These are phyloP conservation scores for Drosophila lowei DNA, from an alignment of 1,140 invertebrate genomes.

Conservation along the genomic window DNA sequence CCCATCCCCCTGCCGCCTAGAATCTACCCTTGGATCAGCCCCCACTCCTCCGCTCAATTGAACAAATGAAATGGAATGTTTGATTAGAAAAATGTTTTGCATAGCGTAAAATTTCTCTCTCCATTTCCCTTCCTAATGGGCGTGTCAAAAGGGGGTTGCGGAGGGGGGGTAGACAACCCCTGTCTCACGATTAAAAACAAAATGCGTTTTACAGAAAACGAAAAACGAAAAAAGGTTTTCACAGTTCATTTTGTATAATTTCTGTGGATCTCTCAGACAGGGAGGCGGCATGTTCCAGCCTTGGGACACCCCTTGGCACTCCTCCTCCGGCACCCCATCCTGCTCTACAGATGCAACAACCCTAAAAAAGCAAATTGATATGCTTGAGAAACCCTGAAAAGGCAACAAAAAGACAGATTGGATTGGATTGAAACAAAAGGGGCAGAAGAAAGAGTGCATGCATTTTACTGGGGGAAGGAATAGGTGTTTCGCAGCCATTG, in stretches of 20 bases:
- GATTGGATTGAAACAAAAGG: constrained; percentile 36
- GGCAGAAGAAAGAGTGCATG: constrained; percentile 13
- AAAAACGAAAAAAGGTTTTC: constrained; percentile 66
- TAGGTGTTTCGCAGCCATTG: neutral
- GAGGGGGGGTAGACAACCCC: constrained; percentile 24
- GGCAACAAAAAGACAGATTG: constrained; percentile 72
- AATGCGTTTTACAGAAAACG: constrained; percentile 69
- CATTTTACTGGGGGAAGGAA: neutral
- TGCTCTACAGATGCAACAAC: constrained; percentile 32
- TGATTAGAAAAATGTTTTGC: constrained; percentile 82
- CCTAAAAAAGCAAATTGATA: constrained; percentile 74
- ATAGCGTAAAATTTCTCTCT: constrained; percentile 67
- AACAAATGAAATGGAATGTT: constrained; percentile 78
- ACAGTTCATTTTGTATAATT: constrained; percentile 78
- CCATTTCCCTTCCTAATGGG: constrained; percentile 37
- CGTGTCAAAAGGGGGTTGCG: constrained; percentile 30
- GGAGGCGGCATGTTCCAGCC: constrained; percentile 8
- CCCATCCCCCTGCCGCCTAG: too few relatives aligned
- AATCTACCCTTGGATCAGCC: constrained; percentile 23
- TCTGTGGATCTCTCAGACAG: constrained; percentile 49
- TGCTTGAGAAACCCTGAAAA: constrained; percentile 77
- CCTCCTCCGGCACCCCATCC: neutral
- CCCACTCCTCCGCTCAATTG: constrained; percentile 16
- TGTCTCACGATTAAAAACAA: constrained; percentile 39
- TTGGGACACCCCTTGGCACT: neutral